Conservation (phyloP, 2,888 invertebrate genomes). For the Eilema depressum region DNA sequence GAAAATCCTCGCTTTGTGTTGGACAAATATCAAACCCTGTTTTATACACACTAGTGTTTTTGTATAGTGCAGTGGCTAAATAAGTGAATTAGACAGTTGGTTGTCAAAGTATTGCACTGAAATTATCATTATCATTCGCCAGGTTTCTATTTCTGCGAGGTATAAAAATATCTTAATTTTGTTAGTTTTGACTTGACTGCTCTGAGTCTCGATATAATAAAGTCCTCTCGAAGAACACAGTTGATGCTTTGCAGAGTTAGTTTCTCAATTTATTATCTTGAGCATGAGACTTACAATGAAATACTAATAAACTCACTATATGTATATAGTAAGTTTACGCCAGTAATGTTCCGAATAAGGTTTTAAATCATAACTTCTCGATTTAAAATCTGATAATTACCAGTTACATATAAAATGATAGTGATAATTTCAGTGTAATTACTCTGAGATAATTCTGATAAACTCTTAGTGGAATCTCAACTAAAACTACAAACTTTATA, state of each 20-base stretch:
- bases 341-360: background rate
- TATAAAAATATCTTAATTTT: too few relatives aligned
- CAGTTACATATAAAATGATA: slow-evolving; percentile 3
- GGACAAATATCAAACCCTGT: background rate
- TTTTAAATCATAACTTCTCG: background rate
- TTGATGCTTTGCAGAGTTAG: background rate
- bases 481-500: slow-evolving; percentile 11
- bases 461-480: background rate
- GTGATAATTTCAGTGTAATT: slow-evolving; percentile 6
- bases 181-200: background rate
- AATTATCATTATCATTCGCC: background rate
- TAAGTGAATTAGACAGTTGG: too few relatives aligned
- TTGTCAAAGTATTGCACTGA: background rate
- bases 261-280: background rate
- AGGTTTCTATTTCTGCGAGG: background rate
- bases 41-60: background rate
- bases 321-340: background rate
- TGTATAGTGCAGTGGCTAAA: too few relatives aligned
- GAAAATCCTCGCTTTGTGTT: background rate
- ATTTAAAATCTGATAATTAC: background rate
- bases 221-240: background rate
- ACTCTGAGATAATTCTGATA: slow-evolving; percentile 8
- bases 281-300: background rate
- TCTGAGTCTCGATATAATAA: background rate
- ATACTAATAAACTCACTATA: too few relatives aligned